Conservation (phyloP, 2,888 invertebrate species). For the Plagiodera versicolora region DNA sequence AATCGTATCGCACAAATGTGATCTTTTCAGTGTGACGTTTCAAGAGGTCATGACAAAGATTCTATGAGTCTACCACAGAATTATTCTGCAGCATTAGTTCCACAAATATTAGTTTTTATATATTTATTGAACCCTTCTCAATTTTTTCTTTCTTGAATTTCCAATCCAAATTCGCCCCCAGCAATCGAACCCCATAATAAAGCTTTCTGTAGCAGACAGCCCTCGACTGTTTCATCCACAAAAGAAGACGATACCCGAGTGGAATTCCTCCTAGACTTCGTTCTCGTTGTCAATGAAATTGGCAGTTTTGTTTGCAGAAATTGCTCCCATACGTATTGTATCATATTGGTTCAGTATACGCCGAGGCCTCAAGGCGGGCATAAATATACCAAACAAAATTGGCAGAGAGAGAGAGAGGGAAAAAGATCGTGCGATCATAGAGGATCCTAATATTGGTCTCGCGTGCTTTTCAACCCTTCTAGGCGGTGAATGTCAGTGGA, state of each 20-base stretch:
- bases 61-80: no score
- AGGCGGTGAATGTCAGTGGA: no score
- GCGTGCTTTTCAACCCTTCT: not conserved
- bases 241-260: not conserved
- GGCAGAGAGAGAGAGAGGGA: not conserved
- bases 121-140: no score
- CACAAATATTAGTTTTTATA: no score
- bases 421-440: no score
- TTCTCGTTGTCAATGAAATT: not conserved
- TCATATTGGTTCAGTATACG: not conserved
- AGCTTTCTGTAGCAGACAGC: not conserved
- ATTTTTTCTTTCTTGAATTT: no score
- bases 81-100: no score
- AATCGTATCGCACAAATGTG: no score
- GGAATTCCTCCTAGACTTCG: not conserved
- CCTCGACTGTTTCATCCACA: not conserved
- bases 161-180: no score
- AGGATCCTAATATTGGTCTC: not conserved
- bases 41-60: no score
- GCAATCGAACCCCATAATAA: no score
- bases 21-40: no score
- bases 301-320: conserved; percentile 15
- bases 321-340: conserved; percentile 17
- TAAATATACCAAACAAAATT: not conserved
- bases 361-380: not conserved